A percentile compares a stretch with the other conserved stretches of the same genome.
Evolutionary conservation across 1,140 invertebrate genomes (phyloP).

Genomic region (Anoplolepis gracilipes): DNA sequence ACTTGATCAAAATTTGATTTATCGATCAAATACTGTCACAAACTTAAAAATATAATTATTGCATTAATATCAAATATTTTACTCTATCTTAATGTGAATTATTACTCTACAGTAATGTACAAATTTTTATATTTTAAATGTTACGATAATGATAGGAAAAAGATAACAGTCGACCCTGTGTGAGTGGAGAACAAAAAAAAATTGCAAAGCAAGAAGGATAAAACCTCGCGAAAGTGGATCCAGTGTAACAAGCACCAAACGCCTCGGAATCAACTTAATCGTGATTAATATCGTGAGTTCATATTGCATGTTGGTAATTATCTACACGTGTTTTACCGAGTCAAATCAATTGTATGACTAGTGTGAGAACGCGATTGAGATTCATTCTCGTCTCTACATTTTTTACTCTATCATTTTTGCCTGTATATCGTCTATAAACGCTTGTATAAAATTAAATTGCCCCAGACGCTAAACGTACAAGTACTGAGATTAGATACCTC

Average conservation of each 20-base stretch:
- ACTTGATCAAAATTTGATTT: not conserved
- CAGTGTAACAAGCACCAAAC: constrained; percentile 61
- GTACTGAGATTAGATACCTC: no score
- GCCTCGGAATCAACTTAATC: constrained; percentile 75
- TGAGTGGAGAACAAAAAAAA: constrained; percentile 45
- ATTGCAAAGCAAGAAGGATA: constrained; percentile 11
- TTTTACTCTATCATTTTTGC: constrained; percentile 23
- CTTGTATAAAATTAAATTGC: no score
- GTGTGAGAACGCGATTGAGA: constrained; percentile 75
- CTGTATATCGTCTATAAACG: no score
- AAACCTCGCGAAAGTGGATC: constrained; percentile 33
- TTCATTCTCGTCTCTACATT: constrained; percentile 1
- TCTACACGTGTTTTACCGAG: constrained; percentile 78
- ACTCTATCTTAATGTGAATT: not conserved
- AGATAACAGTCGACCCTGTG: not conserved
- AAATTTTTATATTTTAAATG: constrained; percentile 8
- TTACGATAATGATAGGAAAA: not conserved
- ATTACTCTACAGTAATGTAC: not conserved
- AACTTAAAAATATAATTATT: not conserved
- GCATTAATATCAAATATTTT: not conserved
- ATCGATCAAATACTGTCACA: not conserved
- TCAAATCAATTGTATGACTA: constrained; percentile 60
- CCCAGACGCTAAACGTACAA: no score
- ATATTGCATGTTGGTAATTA: constrained; percentile 76
- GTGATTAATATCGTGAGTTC: constrained; percentile 75